Evolutionary conservation across 2,888 invertebrate species (phyloP).

Genomic region (Amblyjoppa proteus): DNA sequence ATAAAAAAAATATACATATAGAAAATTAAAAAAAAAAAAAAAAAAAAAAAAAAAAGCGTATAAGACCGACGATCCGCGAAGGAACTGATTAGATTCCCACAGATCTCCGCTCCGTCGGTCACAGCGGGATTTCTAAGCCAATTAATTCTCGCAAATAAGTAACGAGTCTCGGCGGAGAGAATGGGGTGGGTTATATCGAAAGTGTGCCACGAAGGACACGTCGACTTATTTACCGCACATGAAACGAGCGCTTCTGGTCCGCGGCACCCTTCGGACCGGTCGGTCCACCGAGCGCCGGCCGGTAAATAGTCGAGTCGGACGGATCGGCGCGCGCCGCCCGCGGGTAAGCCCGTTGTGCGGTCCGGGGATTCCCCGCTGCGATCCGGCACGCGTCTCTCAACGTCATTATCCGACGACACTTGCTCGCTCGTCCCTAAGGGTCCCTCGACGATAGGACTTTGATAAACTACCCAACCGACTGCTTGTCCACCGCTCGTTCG

Average conservation of each 20-base stretch:
- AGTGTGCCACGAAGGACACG: constrained; percentile 56
- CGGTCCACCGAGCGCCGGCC: constrained; percentile 57
- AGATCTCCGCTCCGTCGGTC: constrained; percentile 37
- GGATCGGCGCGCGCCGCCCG: constrained; percentile 54
- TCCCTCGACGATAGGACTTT: constrained; percentile 64
- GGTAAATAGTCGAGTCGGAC: constrained; percentile 77
- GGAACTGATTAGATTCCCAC: neutral
- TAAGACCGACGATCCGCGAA: neutral
- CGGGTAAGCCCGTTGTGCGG: constrained; percentile 49
- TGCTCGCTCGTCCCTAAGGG: constrained; percentile 74
- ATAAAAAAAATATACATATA: no score
- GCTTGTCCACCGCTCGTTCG: neutral
- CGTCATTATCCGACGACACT: constrained; percentile 84
- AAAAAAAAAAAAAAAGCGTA: neutral
- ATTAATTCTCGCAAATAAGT: constrained; percentile 82
- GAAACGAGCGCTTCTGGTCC: constrained; percentile 68
- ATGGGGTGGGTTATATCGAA: constrained; percentile 38
- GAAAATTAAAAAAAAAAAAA: neutral
- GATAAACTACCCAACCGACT: constrained; percentile 51
- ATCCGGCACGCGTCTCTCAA: constrained; percentile 83
- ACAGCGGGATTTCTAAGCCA: constrained; percentile 75
- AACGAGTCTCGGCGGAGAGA: constrained; percentile 75
- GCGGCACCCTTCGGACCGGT: constrained; percentile 61
- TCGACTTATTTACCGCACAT: constrained; percentile 80
- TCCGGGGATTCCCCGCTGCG: constrained; percentile 78